Conservation (phyloP, 37 sponge, comb jelly and placozoan species). For the Mnemiopsis leidyi region DNA sequence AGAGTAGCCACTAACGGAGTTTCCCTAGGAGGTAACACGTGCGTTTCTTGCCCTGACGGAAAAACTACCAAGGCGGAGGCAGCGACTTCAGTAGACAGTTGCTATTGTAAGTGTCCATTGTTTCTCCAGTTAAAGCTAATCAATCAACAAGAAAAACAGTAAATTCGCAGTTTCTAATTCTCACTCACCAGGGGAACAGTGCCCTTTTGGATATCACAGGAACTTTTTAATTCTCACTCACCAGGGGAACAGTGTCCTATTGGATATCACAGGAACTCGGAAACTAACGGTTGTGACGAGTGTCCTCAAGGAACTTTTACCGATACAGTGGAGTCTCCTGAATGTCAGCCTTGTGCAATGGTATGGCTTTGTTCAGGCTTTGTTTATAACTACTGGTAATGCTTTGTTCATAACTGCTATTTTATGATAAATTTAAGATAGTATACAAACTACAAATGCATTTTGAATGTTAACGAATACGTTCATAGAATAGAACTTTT, state of each 20-base stretch:
- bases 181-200: not conserved
- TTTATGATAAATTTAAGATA: too few species aligned
- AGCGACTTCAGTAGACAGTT: not conserved
- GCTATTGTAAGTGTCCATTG: not conserved
- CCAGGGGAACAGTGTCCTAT: conserved; percentile 36
- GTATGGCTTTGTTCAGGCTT: too few species aligned
- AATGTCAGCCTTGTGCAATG: not conserved
- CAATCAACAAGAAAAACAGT: not conserved
- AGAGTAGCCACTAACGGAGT: too few species aligned
- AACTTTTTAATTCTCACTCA: not conserved
- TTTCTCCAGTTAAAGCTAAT: too few species aligned
- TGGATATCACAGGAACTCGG: conserved; percentile 23
- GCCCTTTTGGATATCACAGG: conserved; percentile 12
- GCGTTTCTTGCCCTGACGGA: not conserved
- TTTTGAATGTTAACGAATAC: too few species aligned
- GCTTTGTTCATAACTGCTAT: too few species aligned
- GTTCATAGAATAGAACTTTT: too few species aligned
- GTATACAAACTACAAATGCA: too few species aligned
- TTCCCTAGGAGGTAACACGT: conserved; percentile 17
- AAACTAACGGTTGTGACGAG: conserved; percentile 36
- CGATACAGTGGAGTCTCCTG: not conserved
- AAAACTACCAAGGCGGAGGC: not conserved
- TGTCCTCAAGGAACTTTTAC: conserved; percentile 9
- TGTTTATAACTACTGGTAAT: too few species aligned
- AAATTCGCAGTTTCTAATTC: not conserved